These are phyloP conservation scores for Opisthograptis luteolata DNA, from an alignment of 2,888 invertebrate species.

Conservation along the genomic window DNA sequence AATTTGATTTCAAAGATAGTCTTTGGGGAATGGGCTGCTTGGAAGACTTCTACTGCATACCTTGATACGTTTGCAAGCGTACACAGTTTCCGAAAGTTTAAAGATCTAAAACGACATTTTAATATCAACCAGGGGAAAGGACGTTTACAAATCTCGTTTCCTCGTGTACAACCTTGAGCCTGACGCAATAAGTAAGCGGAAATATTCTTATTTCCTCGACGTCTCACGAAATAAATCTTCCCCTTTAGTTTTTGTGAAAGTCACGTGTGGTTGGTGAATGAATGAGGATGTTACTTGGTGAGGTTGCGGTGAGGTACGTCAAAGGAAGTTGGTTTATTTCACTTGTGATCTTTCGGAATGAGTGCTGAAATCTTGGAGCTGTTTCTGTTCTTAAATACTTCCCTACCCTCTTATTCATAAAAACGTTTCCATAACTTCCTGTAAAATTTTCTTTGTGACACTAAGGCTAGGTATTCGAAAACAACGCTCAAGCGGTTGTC, in stretches of 20 bases:
- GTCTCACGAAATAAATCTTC: slow-evolving; percentile 15
- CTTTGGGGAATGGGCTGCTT: no score
- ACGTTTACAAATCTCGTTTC: slow-evolving; percentile 16
- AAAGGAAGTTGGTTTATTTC: no score
- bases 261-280: slow-evolving; percentile 4
- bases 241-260: slow-evolving; percentile 13
- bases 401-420: no score
- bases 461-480: no score
- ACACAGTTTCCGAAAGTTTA: slow-evolving; percentile 5
- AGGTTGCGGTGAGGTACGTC: neutral
- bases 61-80: neutral
- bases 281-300: slow-evolving; percentile 19
- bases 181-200: slow-evolving; percentile 21
- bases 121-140: slow-evolving; percentile 4
- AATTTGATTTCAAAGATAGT: no score
- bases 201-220: slow-evolving; percentile 19
- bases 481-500: no score
- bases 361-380: no score
- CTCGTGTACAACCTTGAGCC: slow-evolving; percentile 10
- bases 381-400: no score
- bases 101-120: slow-evolving; percentile 15
- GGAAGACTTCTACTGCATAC: neutral
- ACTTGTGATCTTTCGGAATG: no score
- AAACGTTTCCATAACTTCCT: no score
- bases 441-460: no score